These are phyloP conservation scores for Caranx melampygus DNA, from an alignment of 2,113 vertebrate species.

Conservation along the genomic window DNA sequence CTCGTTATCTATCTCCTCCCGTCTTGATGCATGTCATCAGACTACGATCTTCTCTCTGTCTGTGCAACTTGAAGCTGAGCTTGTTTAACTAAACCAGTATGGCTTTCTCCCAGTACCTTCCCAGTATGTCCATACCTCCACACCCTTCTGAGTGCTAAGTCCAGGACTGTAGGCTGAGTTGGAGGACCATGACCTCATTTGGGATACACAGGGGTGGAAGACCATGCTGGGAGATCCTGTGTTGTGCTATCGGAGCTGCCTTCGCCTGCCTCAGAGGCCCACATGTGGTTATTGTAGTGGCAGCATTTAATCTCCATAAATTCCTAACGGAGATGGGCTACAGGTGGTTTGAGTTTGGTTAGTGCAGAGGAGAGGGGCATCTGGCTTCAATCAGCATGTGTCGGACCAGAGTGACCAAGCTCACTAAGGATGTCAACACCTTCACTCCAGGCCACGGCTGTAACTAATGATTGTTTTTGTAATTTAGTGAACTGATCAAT, in stretches of 20 bases:
- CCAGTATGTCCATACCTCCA: not conserved
- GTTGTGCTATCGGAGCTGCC: conserved; percentile 50
- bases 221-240: conserved; percentile 41
- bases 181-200: conserved; percentile 36
- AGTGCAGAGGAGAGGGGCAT: conserved; percentile 52
- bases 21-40: not conserved
- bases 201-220: conserved; percentile 24
- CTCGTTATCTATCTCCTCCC: not conserved
- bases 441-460: not conserved
- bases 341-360: conserved; percentile 83
- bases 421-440: conserved; percentile 20
- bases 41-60: not conserved
- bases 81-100: not conserved
- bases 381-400: conserved; percentile 75
- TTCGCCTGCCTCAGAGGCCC: conserved; percentile 52
- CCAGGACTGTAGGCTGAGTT: not conserved
- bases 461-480: not conserved
- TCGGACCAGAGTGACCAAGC: conserved; percentile 49
- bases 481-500: not conserved
- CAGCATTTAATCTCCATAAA: conserved; percentile 74
- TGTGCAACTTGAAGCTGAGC: not conserved
- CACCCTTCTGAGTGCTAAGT: not conserved
- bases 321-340: conserved; percentile 68
- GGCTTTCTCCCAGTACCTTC: not conserved
- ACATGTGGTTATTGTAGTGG: conserved; percentile 75